A percentile compares a stretch with the other conserved stretches of the same genome.
These are phyloP conservation scores for Hydrotaea cyrtoneurina DNA, from an alignment of 2,888 invertebrate genomes.

Conservation along the genomic window DNA sequence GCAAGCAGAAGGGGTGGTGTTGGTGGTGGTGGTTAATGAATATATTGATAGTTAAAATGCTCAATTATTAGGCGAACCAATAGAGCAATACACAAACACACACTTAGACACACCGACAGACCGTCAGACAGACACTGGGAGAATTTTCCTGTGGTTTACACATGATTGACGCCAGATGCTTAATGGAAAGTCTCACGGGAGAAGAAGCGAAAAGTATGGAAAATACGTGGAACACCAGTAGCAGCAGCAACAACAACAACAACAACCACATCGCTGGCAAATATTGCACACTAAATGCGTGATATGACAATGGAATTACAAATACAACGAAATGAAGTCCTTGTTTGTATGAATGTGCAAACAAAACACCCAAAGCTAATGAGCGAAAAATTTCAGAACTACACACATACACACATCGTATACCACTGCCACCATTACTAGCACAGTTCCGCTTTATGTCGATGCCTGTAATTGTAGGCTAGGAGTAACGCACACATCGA, in stretches of 20 bases:
- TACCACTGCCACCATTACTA: neutral
- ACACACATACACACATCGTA: neutral
- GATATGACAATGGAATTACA: constrained; percentile 29
- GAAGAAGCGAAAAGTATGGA: constrained; percentile 42
- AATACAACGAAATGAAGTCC: neutral
- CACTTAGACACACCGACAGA: neutral
- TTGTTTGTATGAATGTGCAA: constrained; percentile 5
- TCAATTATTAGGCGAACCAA: constrained; percentile 47
- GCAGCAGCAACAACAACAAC: constrained; percentile 26
- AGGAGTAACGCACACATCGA: neutral
- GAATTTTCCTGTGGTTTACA: constrained; percentile 67
- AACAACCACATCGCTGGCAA: constrained; percentile 9
- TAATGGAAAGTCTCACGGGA: constrained; percentile 54
- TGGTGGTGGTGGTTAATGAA: constrained; percentile 37
- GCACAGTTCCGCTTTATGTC: too few species aligned
- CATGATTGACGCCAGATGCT: constrained; percentile 69
- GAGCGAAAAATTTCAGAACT: constrained; percentile 46
- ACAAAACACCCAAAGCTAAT: constrained; percentile 41
- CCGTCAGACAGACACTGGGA: neutral
- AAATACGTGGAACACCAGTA: constrained; percentile 33
- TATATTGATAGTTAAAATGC: constrained; percentile 40
- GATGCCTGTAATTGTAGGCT: too few species aligned
- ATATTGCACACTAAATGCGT: constrained; percentile 30
- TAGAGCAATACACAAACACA: constrained; percentile 35
- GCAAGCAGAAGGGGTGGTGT: neutral